Percentiles rank a stretch among this genome's conserved stretches.
Conservation (phyloP, 2,888 invertebrate species). For the Argyresthia goedartella region DNA sequence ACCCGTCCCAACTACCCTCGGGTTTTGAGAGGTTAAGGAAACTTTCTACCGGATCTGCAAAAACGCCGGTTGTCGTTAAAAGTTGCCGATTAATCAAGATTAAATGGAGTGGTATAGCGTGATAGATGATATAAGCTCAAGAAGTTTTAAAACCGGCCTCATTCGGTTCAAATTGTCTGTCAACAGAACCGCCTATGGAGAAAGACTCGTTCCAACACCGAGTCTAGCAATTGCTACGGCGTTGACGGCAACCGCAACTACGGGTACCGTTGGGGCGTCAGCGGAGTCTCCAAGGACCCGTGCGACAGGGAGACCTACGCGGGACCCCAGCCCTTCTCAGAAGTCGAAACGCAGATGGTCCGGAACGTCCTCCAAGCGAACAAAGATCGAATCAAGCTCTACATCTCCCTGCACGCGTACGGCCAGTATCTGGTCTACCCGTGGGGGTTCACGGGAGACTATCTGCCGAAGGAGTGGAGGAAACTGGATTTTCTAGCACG, state of each 20-base stretch:
- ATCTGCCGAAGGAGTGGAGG: conserved; percentile 55
- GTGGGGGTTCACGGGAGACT: conserved; percentile 71
- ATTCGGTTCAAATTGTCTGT: too few relatives aligned
- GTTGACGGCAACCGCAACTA: conserved; percentile 81
- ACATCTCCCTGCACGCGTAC: conserved; percentile 78
- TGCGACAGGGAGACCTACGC: conserved; percentile 72
- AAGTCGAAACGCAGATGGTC: conserved; percentile 70
- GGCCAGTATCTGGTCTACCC: conserved; percentile 75
- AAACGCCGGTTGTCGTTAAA: too few relatives aligned
- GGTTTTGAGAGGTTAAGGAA: too few relatives aligned
- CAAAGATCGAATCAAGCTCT: conserved; percentile 68
- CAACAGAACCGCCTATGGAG: conserved; percentile 74
- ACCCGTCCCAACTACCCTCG: too few relatives aligned
- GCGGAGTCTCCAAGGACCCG: conserved; percentile 73
- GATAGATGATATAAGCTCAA: too few relatives aligned
- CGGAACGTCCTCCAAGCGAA: conserved; percentile 63
- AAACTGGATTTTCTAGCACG: conserved; percentile 50
- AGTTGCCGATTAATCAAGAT: too few relatives aligned
- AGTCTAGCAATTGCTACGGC: conserved; percentile 58
- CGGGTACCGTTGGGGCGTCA: conserved; percentile 75
- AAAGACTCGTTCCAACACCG: conserved; percentile 66
- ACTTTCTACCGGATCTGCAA: too few relatives aligned
- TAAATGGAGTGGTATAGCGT: too few relatives aligned
- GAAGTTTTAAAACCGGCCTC: too few relatives aligned
- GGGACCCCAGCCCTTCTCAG: conserved; percentile 72